These are phyloP conservation scores for Neuroterus valhalla DNA, from an alignment of 1,140 invertebrate species.

Conservation along the genomic window DNA sequence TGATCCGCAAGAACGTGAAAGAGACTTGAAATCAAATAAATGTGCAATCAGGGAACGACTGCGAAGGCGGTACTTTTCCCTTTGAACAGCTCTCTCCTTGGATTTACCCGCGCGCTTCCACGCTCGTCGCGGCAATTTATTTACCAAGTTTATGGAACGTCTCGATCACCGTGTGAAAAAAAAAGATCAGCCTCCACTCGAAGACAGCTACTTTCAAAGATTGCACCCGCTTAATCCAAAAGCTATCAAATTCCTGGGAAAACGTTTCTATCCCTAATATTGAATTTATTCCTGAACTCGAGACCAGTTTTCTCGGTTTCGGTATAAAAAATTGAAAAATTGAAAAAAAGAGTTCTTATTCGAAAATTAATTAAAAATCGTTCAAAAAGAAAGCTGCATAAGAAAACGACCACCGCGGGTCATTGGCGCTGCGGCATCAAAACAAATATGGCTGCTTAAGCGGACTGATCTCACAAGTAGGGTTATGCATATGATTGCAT, in stretches of 20 bases:
- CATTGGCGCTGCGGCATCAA: too few species aligned
- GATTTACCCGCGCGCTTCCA: conserved; percentile 20
- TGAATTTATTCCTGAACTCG: not conserved
- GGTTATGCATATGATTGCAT: too few species aligned
- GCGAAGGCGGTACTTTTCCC: conserved; percentile 17
- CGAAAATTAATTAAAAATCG: too few species aligned
- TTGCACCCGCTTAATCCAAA: not conserved
- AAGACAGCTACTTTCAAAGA: not conserved
- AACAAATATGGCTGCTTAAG: too few species aligned
- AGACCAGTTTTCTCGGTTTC: too few species aligned
- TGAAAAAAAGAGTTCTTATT: too few species aligned
- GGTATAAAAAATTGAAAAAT: too few species aligned
- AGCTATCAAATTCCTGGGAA: not conserved
- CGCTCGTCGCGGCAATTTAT: conserved; percentile 29
- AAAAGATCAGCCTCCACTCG: conserved; percentile 14
- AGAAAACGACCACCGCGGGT: too few species aligned
- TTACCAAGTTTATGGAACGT: conserved; percentile 26
- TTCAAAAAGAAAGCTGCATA: too few species aligned
- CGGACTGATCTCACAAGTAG: too few species aligned
- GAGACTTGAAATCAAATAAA: conserved; percentile 30
- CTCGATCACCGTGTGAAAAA: not conserved
- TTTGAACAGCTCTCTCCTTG: conserved; percentile 15
- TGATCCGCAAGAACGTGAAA: conserved; percentile 15
- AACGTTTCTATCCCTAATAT: not conserved
- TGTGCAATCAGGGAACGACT: conserved; percentile 28